phyloP scores from a whole-genome alignment of 1,140 invertebrate genomes.

The Monomorium pharaonis region DNA sequence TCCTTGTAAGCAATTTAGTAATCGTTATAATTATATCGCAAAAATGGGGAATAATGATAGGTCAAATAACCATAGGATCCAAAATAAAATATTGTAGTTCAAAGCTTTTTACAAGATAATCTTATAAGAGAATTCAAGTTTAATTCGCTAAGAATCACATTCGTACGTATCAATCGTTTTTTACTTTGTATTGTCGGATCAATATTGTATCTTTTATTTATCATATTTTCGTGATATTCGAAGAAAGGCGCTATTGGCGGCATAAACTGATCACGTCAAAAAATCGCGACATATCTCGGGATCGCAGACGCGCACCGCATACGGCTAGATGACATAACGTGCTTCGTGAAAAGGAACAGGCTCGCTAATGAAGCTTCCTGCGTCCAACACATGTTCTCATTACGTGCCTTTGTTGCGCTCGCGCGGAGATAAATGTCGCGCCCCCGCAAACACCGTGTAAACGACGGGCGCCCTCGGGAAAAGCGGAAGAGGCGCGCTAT shows the following conservation, averaged over 20 bases:
- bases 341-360: constrained; percentile 65
- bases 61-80: neutral
- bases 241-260: neutral
- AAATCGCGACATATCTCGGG: constrained; percentile 41
- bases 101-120: neutral
- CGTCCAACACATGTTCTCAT: constrained; percentile 81
- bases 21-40: neutral
- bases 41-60: too few relatives aligned
- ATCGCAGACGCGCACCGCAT: constrained; percentile 40
- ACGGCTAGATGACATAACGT: constrained; percentile 52
- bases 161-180: neutral
- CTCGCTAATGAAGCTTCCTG: constrained; percentile 75
- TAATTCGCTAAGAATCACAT: neutral
- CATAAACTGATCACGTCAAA: constrained; percentile 12
- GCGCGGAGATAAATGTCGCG: constrained; percentile 63
- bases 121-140: neutral
- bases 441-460: constrained; percentile 68
- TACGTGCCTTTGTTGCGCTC: constrained; percentile 82
- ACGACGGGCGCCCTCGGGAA: constrained; percentile 58
- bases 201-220: neutral
- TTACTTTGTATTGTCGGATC: neutral
- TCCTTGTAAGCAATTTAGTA: neutral
- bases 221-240: neutral
- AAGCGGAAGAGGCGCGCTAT: constrained; percentile 34
- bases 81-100: neutral